Base-by-base conservation (phyloP, 1,140 invertebrate genomes). In the Stenopsyche tienmushanensis region DNA sequence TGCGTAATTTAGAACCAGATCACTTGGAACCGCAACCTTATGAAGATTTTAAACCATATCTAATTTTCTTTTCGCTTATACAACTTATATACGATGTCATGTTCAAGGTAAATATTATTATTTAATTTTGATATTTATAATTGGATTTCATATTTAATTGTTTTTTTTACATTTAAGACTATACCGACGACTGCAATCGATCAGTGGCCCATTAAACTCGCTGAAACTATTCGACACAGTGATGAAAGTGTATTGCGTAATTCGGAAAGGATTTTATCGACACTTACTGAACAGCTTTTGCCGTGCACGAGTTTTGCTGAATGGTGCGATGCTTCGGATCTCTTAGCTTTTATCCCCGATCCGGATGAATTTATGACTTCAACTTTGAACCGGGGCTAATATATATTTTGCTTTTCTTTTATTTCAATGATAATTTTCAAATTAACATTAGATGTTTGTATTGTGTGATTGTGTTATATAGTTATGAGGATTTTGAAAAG, bases 201-300 rank as follows among this genome's bases (percentile, higher is more conserved):
- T 58, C 88, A 92, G 67, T 98, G 96, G 96, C 87, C 93, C 3
- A 84, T 87, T 3, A 86, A 88, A 65, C 80, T 98, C 62, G 96
- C 95, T 23, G 93, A 96, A 74, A 97, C 92, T 74, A 94, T 98
- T 72, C 86, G 96, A 3, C 89, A 94, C 73, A 97, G 96, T 80
- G 97, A 98, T 81, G 92, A 94, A 77, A 81, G 84, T 9, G 83
- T 97, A 74, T 80, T 95, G 9, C 96, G 97, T 77, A 86, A 87
- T 25, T 93, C 92, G 15, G 93, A 96, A 75, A 85, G 85, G 62
- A 83, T 95, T 42, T 84, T 98, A 47, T 81, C 85, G 10, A 83
- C 84, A 2, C 93, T 96, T 72, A 90, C 93, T 67, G 91, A 96
- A 70, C 94, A 98, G 77, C 83, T 96, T 68, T 80, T 98, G 69